Evolutionary conservation across 2,797 vertebrate species (phyloP), one percentile per base, ranked within the genome.

Genomic region (Acipenser ruthenus): DNA sequence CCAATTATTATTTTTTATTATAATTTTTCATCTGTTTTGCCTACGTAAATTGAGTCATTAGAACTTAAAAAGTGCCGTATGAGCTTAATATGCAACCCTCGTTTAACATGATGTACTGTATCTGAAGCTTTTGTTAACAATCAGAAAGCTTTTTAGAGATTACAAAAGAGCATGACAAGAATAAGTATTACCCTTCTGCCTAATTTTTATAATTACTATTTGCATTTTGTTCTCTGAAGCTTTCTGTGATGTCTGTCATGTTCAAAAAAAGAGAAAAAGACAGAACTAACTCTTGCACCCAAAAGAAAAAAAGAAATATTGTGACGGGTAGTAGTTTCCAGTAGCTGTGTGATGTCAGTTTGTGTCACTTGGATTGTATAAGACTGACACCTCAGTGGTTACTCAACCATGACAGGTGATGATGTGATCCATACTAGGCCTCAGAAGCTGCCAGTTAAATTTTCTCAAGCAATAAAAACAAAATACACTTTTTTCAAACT

Each of bases 371-470:
- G 6, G 6, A 55, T 55, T 55, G 52, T n/a, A 10, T 55, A 4
- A 55, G 52, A 55, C 9, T n/a, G 52, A 55, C n/a, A n/a, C 52
- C n/a, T 37, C 37, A n/a, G 10, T 55, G 53, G 10, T n/a, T 55
- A n/a, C 53, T 55, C 7, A 55, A n/a, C 6, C 53, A 74, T 69
- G 64, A 72, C 77, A 72, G 73, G 72, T 78, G 78, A 80, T 72
- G 77, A 76, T 61, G 2, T 8, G 48, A 63, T 70, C 18, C 48
- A 8, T 8, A 70, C 77, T 6, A 18, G 78, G 79, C 79, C 77
- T 82, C 83, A 85, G 79, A 74, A 61, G 52, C 72, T 70, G 59
- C 79, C 69, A 76, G 72, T 55, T 55, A 8, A 9, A 55, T 55
- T 55, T 55, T 55, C 12, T 12, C 52, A 55, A 55, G n/a, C 53